These are phyloP conservation scores for Rhadinocentrus ornatus DNA, from an alignment of 2,797 vertebrate species.

Conservation along the genomic window DNA sequence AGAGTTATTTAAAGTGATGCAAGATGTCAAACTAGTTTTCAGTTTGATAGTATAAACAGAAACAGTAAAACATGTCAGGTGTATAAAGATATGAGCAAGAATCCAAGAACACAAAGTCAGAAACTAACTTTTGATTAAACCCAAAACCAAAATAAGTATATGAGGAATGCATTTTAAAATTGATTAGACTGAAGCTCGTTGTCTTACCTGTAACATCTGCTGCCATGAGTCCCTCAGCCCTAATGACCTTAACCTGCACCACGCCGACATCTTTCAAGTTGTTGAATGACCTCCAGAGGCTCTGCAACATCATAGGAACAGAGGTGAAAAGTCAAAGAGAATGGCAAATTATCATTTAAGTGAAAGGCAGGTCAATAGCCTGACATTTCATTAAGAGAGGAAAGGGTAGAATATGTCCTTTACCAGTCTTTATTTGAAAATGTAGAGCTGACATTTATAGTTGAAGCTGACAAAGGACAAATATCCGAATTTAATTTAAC, in stretches of 20 bases:
- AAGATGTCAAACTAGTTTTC: slow-evolving; percentile 9
- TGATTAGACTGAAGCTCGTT: slow-evolving; percentile 29
- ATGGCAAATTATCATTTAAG: slow-evolving; percentile 67
- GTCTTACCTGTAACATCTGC: slow-evolving; percentile 96
- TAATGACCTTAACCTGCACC: slow-evolving; percentile 97
- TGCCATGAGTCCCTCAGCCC: slow-evolving; percentile 96
- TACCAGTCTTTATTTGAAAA: slow-evolving; percentile 67
- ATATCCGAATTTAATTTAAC: slow-evolving; percentile 58
- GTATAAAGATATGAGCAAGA: not conserved
- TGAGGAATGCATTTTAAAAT: slow-evolving; percentile 5
- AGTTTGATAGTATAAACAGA: not conserved
- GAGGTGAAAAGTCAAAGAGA: slow-evolving; percentile 64
- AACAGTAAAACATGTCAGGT: slow-evolving; percentile 12
- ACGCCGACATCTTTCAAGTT: slow-evolving; percentile 96
- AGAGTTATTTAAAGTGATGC: slow-evolving; percentile 19
- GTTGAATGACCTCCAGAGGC: slow-evolving; percentile 87
- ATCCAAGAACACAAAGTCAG: slow-evolving; percentile 1
- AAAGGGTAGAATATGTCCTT: slow-evolving; percentile 77
- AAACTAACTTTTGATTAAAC: not conserved
- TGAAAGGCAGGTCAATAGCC: slow-evolving; percentile 71
- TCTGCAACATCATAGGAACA: slow-evolving; percentile 81
- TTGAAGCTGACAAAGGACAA: slow-evolving; percentile 50
- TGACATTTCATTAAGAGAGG: slow-evolving; percentile 76
- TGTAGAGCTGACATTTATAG: slow-evolving; percentile 75
- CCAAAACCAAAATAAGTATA: not conserved